Evolutionary conservation across 2,113 vertebrate species (phyloP).

Genomic region (Mustela nigripes): DNA sequence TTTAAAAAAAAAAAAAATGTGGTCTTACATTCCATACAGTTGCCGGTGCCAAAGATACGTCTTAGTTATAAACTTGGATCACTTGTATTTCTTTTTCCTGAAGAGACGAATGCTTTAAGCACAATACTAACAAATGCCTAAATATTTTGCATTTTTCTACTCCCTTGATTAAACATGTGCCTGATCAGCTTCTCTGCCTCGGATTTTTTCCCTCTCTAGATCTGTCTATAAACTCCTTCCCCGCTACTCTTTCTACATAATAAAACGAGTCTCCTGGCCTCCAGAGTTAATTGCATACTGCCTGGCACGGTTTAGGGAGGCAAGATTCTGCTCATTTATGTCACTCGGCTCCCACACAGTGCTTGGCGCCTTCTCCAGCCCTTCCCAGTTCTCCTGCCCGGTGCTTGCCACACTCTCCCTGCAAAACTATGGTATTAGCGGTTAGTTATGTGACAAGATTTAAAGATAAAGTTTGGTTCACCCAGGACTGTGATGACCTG

Average conservation of each 20-base stretch:
- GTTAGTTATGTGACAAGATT: neutral
- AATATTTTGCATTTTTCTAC: constrained; percentile 57
- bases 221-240: constrained; percentile 31
- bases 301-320: neutral
- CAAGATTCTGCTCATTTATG: fast-evolving
- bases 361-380: fast-evolving
- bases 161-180: constrained; percentile 45
- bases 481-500: neutral
- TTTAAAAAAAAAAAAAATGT: neutral
- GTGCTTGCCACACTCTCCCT: neutral
- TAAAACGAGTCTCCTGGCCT: neutral
- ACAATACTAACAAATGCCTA: constrained; percentile 30
- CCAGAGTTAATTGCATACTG: neutral
- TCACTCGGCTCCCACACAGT: neutral
- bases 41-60: constrained; percentile 44
- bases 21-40: constrained; percentile 39
- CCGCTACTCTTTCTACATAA: neutral
- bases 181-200: constrained; percentile 53
- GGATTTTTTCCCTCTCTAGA: neutral
- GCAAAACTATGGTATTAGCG: neutral
- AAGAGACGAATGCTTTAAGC: constrained; percentile 44
- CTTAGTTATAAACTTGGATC: constrained; percentile 41
- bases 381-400: neutral
- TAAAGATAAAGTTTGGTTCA: neutral
- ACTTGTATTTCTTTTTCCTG: constrained; percentile 8